Conservation (phyloP, 2,888 invertebrate genomes). For the Acanthacorydalis orientalis region DNA sequence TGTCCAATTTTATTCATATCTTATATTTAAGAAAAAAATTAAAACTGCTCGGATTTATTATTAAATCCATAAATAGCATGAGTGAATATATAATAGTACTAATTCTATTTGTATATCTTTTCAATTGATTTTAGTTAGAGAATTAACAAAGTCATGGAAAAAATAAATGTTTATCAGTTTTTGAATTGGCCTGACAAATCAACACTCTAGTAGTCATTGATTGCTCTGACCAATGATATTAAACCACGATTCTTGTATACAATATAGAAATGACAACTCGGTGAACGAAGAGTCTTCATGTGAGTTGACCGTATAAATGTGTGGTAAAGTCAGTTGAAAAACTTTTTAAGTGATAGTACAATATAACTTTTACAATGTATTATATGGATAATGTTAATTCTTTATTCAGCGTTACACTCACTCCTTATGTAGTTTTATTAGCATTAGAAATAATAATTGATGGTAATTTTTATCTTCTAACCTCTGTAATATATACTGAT, state of each 20-base stretch:
- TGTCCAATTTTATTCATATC: no score
- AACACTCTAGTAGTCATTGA: no score
- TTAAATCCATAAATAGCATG: no score
- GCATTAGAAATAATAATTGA: slow-evolving; percentile 50
- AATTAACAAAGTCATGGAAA: no score
- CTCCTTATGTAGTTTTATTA: slow-evolving; percentile 48
- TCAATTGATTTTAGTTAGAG: no score
- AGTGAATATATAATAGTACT: no score
- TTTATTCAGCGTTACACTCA: slow-evolving; percentile 38
- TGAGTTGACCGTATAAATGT: slow-evolving; percentile 13
- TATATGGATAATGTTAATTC: slow-evolving; percentile 32
- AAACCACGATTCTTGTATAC: slow-evolving; percentile 28
- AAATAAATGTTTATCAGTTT: no score
- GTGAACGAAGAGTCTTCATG: slow-evolving; percentile 28
- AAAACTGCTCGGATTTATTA: no score
- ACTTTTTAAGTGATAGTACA: background rate
- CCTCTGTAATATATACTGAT: slow-evolving; percentile 4
- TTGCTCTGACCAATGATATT: slow-evolving; percentile 29
- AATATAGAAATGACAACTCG: slow-evolving; percentile 7
- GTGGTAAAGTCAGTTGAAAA: background rate
- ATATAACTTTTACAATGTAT: slow-evolving; percentile 28
- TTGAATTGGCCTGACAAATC: no score
- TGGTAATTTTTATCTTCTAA: slow-evolving; percentile 30
- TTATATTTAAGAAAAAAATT: no score
- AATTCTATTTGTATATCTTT: no score